These are phyloP conservation scores for Astyanax mexicanus DNA, from an alignment of 2,797 vertebrate species.

Conservation along the genomic window DNA sequence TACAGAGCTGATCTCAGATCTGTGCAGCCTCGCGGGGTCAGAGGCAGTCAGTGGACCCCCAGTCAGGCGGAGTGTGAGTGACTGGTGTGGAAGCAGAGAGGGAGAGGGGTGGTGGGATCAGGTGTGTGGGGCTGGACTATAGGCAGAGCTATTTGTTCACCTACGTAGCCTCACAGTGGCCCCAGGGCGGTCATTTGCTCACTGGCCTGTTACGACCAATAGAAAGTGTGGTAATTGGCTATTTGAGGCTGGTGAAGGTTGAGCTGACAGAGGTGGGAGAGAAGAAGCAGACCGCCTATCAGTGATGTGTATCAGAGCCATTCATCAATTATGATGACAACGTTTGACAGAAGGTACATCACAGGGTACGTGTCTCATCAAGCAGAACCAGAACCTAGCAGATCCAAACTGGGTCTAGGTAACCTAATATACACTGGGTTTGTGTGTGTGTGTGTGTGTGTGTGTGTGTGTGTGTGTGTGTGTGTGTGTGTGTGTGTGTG, in stretches of 20 bases:
- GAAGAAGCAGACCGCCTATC: constrained; percentile 82
- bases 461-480: too few relatives aligned
- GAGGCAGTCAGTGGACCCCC: constrained; percentile 34
- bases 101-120: constrained; percentile 74
- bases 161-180: constrained; percentile 60
- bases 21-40: constrained; percentile 24
- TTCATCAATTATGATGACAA: constrained; percentile 87
- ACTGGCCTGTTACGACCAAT: constrained; percentile 86
- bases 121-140: constrained; percentile 84
- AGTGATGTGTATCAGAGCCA: constrained; percentile 72
- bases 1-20: constrained; percentile 9
- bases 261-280: constrained; percentile 84
- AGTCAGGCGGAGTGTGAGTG: constrained; percentile 38
- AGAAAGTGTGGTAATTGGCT: constrained; percentile 88
- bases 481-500: too few relatives aligned
- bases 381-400: neutral
- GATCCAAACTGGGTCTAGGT: neutral
- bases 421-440: neutral
- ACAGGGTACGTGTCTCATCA: constrained; percentile 40
- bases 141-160: constrained; percentile 69
- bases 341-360: constrained; percentile 74
- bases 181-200: constrained; percentile 87
- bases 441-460: too few relatives aligned
- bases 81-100: constrained; percentile 71
- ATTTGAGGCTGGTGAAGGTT: constrained; percentile 88